These are phyloP conservation scores for Drosophila jambulina DNA, from an alignment of 1,140 invertebrate species.

Conservation along the genomic window DNA sequence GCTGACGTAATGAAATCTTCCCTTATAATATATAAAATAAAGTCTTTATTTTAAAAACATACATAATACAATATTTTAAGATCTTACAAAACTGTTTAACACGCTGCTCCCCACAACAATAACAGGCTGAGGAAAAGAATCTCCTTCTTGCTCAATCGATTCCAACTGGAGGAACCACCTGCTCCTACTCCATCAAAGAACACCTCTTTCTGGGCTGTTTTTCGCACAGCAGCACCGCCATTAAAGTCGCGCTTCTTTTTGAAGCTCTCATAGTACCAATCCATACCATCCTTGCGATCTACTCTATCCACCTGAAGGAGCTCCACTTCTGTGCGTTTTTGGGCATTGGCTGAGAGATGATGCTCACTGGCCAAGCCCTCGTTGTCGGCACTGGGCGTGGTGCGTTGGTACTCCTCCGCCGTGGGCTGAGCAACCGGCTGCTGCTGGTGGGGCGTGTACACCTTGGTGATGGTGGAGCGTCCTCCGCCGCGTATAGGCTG, in stretches of 20 bases:
- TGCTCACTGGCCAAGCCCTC: slow-evolving; percentile 60
- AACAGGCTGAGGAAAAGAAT: slow-evolving; percentile 40
- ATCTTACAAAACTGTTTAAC: slow-evolving; percentile 69
- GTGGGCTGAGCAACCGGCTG: slow-evolving; percentile 69
- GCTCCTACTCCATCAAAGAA: slow-evolving; percentile 30
- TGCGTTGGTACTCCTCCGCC: slow-evolving; percentile 81
- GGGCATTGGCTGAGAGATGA: slow-evolving; percentile 55
- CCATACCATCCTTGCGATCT: slow-evolving; percentile 86
- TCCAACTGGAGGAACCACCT: slow-evolving; percentile 27
- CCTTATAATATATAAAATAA: slow-evolving; percentile 25
- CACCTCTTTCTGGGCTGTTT: slow-evolving; percentile 54
- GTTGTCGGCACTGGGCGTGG: slow-evolving; percentile 68
- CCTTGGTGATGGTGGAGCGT: slow-evolving; percentile 88
- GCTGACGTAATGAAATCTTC: background rate
- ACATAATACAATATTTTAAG: slow-evolving; percentile 57
- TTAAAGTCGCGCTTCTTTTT: slow-evolving; percentile 86
- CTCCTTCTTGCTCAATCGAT: slow-evolving; percentile 18
- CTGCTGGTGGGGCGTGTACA: slow-evolving; percentile 86
- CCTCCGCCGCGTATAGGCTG: slow-evolving; percentile 70
- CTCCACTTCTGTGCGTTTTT: slow-evolving; percentile 66
- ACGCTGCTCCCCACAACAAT: slow-evolving; percentile 52
- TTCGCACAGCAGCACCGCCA: slow-evolving; percentile 42
- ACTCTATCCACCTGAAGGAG: slow-evolving; percentile 41
- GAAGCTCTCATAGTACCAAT: slow-evolving; percentile 91
- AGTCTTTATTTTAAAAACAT: slow-evolving; percentile 44